Base-by-base conservation (phyloP, 2,888 invertebrate species). In the Drosophila quinaria region DNA sequence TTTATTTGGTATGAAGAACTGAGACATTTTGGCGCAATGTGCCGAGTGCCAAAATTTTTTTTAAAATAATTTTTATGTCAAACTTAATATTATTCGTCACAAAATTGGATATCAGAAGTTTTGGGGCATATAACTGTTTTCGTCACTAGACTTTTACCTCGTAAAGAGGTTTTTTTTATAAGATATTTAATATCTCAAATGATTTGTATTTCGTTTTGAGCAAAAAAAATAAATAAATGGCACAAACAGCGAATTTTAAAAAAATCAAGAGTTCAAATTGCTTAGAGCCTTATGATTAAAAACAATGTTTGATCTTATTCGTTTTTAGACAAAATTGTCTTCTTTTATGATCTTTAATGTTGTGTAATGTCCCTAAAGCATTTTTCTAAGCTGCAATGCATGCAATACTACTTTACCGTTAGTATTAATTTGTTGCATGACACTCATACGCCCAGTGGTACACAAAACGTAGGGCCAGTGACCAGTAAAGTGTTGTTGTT, bases 401-500 rank as follows among this genome's bases (percentile, higher is more conserved):
- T 47, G 15, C 13, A 31, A 17, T 9, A 46, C 17, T 29, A 42
- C 56, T 42, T 42, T 41, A 13, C 60, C 41, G 47, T 13, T 41
- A 58, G 15, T 35, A 52, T 58, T 50, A 58, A 61, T 66, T 46
- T 72, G 65, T 68, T 77, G 54, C 63, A 72, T 64, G 80, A 59
- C 74, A 69, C 68, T 65, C 63, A 71, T 68, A 78, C 63, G 74
- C 51, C 49, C 29, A 37, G 64, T 67, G 70, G 67, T 19, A 39
- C 51, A 33, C 17, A 46, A 60, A 60, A 37, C 63, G 42, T 22
- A 39, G 11, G 51, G 60, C 62, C 56, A 55, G 44, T 58, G 66
- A 55, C 68, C 77, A 69, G 73, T 64, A 75, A 67, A 61, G 65
- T 66, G 66, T 47, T 55, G 56, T 35, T 46, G 39, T 42, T 49